Evolutionary conservation across 2,113 vertebrate species (phyloP), one percentile per base, ranked within the genome.

Genomic region (Chitala chitala): DNA sequence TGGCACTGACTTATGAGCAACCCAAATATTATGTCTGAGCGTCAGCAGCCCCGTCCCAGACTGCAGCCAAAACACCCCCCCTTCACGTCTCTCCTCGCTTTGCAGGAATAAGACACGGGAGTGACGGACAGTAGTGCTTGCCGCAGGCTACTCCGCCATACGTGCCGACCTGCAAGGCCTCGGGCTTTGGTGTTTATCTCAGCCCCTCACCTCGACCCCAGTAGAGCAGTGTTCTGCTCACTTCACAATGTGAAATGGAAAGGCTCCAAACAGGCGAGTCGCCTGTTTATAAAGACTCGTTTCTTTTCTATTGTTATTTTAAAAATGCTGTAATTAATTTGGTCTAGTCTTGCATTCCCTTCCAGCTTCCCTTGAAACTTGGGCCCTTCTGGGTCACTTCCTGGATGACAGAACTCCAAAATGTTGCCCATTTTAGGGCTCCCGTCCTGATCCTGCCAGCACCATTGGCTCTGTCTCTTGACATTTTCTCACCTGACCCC

Each of bases 21-120:
- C 89, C 88, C 87, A 91, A 90, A 90, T 92, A 92, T 92, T 91
- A 90, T 92, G 90, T 91, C 89, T 91, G 89, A 89, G 87, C 85
- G 82, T 85, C 86, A 84, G 86, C 86, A 90, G 89, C 89, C 87
- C 87, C 87, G 81, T 82, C 77, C 56, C 74, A 58, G 81, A 76
- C 86, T 69, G 29, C 85, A 83, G 86, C 89, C 89, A 90, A 92
- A 92, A 90, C 87, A 91, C 90, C 86, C 86, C 82, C 82, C 86
- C 85, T n/a, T n/a, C n/a, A n/a, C n/a, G n/a, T n/a, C n/a, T n/a
- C n/a, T n/a, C n/a, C n/a, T n/a, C 86, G 80, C 84, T 82, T 76
- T 79, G 79, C 79, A 83, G 79, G 79, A 86, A 84, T 79, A 33
- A 24, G 42, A 72, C 72, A 61, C 40, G 53, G 22, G 26, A 51